Evolutionary conservation across 2,113 vertebrate genomes (phyloP).

Genomic region (Neogobius melanostomus): DNA sequence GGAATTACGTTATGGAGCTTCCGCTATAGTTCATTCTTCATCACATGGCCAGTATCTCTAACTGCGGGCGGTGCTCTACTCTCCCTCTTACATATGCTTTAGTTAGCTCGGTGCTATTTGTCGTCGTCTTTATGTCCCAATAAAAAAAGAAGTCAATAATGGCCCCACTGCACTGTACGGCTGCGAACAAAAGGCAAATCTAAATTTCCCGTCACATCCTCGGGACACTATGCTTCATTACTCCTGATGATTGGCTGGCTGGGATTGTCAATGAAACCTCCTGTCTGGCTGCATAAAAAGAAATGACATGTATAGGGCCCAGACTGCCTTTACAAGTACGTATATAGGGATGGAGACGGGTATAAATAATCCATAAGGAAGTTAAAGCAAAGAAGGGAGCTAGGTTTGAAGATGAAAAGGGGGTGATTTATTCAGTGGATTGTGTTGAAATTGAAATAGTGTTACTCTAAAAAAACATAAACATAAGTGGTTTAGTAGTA

Average conservation of each 20-base stretch:
- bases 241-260: constrained; percentile 54
- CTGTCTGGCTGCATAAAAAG: constrained; percentile 25
- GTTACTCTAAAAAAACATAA: too few relatives aligned
- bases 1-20: constrained; percentile 27
- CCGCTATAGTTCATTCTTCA: too few relatives aligned
- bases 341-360: constrained; percentile 17
- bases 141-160: constrained; percentile 18
- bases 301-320: constrained; percentile 3
- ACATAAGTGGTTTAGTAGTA: too few relatives aligned
- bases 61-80: background rate
- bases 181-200: constrained; percentile 35
- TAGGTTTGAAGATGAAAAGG: background rate
- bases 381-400: background rate
- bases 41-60: too few relatives aligned
- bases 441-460: too few relatives aligned
- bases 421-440: too few relatives aligned
- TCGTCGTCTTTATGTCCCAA: constrained; percentile 24
- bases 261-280: constrained; percentile 54
- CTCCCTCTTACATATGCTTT: constrained; percentile 25
- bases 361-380: constrained; percentile 21
- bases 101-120: constrained; percentile 15
- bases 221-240: constrained; percentile 60
- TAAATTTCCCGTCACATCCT: constrained; percentile 61
- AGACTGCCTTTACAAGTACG: constrained; percentile 20
- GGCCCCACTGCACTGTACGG: constrained; percentile 34